Percentiles rank a stretch among this genome's conserved stretches.
Conservation (phyloP, 2,113 vertebrate species). For the Burhinus bistriatus region DNA sequence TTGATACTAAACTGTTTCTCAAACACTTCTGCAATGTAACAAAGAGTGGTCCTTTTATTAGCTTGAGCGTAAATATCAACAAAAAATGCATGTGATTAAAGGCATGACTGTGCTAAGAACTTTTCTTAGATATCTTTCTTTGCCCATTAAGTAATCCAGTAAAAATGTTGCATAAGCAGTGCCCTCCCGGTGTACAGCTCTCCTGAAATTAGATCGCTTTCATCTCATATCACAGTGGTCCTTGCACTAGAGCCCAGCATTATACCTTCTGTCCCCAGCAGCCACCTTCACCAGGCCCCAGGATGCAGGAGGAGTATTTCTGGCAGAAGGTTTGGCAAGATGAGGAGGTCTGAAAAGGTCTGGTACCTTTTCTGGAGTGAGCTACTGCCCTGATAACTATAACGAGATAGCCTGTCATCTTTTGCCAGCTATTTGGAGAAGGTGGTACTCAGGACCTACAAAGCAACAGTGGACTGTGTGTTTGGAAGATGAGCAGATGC, state of each 20-base stretch:
- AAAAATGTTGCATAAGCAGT: background rate
- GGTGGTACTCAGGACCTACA: background rate
- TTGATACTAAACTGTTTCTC: background rate
- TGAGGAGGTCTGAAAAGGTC: background rate
- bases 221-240: background rate
- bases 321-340: background rate
- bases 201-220: background rate
- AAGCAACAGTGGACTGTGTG: rapidly evolving
- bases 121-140: background rate
- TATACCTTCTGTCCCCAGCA: background rate
- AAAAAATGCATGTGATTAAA: background rate
- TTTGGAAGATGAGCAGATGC: background rate
- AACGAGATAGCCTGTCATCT: rapidly evolving
- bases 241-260: rapidly evolving
- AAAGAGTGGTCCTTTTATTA: background rate
- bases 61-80: background rate
- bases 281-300: background rate
- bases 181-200: background rate
- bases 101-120: background rate
- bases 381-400: background rate
- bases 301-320: background rate
- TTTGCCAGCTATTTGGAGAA: background rate
- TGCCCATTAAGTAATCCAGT: background rate
- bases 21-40: background rate
- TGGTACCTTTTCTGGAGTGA: background rate